Base-by-base conservation (phyloP, 2,113 vertebrate genomes). In the Brachyhypopomus gauderio region DNA sequence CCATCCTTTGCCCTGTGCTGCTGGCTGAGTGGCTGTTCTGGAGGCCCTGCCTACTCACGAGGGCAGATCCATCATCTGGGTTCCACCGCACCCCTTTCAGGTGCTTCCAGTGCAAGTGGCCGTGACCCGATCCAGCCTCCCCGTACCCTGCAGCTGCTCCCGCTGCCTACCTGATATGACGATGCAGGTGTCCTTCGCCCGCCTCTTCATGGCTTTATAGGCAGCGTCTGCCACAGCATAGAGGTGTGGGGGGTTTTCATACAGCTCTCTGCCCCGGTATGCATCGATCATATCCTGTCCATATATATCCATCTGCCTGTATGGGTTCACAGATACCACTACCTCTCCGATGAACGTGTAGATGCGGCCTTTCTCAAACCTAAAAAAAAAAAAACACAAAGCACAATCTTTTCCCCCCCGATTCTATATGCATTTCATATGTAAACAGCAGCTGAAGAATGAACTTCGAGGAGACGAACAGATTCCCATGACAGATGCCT, bases 281-380 rank as follows among this genome's bases (percentile, higher is more conserved):
- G 86, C 88, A 4, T 94, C 93, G 0, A 98, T 93, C 41, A 52
- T 88, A 0, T 94, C 89, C 0, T 91, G 91, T 1, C 95, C 96
- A 0, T 97, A 98, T 5, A 97, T 91, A 2, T 94, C 94, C 91
- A 96, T 90, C 36, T 91, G 70, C 82, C 85, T 92, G 90, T 98
- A 98, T 0, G 97, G 97, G 88, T 98, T 98, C 22, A 98, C 90
- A 0, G 97, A 97, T 69, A 98, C 96, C 23, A 98, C 95, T 82
- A 98, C 97, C 74, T 98, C 97, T 3, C 97, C 97, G 0, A 98
- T 98, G 85, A 94, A 98, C 7, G 97, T 97, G 89, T 98, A 98
- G 89, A 97, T 98, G 0, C 91, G 91, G 4, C 93, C 94, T 56
- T 93, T 94, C 58, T 94, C 89, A n/a, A 98, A 98, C 93, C 97